Percentiles rank a stretch among this genome's conserved stretches.
phyloP scores from a whole-genome alignment of 2,888 invertebrate species.

The Xylota segnis region DNA sequence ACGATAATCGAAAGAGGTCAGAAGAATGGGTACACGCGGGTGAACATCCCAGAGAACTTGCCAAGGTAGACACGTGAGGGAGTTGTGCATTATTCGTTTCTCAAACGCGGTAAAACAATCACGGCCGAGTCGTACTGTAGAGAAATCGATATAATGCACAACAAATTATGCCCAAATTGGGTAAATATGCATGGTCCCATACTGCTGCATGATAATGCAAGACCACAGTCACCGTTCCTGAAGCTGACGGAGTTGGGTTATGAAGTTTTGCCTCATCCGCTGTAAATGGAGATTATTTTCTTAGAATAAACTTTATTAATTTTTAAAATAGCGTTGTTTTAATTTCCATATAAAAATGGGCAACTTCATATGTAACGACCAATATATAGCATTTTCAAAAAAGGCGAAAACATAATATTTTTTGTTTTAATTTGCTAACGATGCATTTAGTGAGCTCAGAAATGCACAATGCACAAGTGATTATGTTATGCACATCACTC shows the following conservation, averaged over 20 bases:
- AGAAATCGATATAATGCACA: constrained; percentile 9
- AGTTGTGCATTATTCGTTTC: constrained; percentile 7
- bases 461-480: no score
- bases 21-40: background rate
- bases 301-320: no score
- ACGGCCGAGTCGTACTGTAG: background rate
- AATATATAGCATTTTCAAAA: no score
- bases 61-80: background rate
- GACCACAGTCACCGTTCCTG: background rate
- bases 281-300: no score
- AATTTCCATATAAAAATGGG: no score
- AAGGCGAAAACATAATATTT: no score
- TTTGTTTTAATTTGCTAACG: no score
- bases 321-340: no score
- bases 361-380: no score
- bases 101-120: background rate
- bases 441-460: no score
- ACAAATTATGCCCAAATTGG: background rate
- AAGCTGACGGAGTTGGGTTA: constrained; percentile 1
- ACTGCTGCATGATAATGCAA: background rate
- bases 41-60: background rate
- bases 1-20: background rate
- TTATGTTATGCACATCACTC: no score
- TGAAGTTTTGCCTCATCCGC: constrained; percentile 12
- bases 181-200: constrained; percentile 4